Percentiles rank a stretch among this genome's conserved stretches.
Conservation (phyloP, 2,113 vertebrate genomes). For the Sylvilagus bachmani region DNA sequence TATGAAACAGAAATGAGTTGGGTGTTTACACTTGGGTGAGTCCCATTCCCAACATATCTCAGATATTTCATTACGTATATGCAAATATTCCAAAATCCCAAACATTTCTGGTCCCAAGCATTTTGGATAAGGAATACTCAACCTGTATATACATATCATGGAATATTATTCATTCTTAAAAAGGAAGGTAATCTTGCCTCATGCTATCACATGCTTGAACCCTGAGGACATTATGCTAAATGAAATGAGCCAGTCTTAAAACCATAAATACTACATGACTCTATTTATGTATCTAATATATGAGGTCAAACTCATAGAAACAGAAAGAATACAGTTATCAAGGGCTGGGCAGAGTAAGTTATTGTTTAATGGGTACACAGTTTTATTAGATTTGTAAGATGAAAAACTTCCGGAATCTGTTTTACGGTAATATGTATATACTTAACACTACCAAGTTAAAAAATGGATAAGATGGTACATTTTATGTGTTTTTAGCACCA, state of each 20-base stretch:
- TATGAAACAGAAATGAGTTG: too few relatives aligned
- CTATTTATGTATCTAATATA: not conserved
- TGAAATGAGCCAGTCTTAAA: conserved; percentile 15
- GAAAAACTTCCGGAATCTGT: not conserved
- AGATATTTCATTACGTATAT: too few relatives aligned
- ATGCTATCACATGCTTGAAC: not conserved
- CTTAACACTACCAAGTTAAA: not conserved
- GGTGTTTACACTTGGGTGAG: too few relatives aligned
- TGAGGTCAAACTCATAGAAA: not conserved
- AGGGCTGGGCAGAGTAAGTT: not conserved
- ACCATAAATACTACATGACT: not conserved
- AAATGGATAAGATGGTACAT: not conserved
- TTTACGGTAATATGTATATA: not conserved
- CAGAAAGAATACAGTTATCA: not conserved
- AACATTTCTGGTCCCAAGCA: too few relatives aligned
- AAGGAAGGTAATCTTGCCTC: not conserved
- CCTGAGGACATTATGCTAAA: not conserved
- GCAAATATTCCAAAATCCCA: too few relatives aligned
- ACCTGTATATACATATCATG: too few relatives aligned
- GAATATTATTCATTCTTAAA: conserved; percentile 5
- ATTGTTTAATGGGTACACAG: not conserved
- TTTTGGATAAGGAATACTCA: too few relatives aligned
- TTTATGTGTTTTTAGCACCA: not conserved
- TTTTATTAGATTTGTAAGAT: not conserved
- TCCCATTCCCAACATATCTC: too few relatives aligned